These are phyloP conservation scores for Colossoma macropomum DNA, from an alignment of 2,113 vertebrate genomes.

Conservation along the genomic window DNA sequence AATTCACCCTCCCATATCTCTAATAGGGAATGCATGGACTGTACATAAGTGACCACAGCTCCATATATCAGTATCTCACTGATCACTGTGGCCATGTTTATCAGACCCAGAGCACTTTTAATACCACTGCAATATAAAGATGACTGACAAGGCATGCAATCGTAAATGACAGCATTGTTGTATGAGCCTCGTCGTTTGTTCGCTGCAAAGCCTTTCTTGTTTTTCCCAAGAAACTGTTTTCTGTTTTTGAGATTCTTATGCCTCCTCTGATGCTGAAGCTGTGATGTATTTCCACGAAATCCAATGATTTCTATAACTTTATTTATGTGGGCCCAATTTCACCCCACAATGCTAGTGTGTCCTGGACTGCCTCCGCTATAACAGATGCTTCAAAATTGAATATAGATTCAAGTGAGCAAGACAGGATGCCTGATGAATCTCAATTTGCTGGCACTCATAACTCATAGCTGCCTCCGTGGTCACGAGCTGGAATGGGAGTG, in stretches of 20 bases:
- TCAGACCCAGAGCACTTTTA: background rate
- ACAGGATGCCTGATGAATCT: constrained; percentile 79
- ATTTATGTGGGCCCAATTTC: constrained; percentile 44
- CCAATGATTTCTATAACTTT: constrained; percentile 30
- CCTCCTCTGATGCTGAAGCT: constrained; percentile 10
- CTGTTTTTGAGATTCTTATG: background rate
- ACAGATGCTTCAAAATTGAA: constrained; percentile 78
- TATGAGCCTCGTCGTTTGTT: background rate
- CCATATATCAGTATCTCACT: background rate
- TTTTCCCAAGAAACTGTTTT: background rate
- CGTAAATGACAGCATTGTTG: background rate
- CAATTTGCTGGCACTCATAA: constrained; percentile 76
- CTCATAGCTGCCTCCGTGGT: constrained; percentile 67
- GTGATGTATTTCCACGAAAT: constrained; percentile 22
- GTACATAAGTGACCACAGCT: no score
- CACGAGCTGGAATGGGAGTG: constrained; percentile 56
- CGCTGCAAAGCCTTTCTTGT: background rate
- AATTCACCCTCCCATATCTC: no score
- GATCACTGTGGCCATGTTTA: background rate
- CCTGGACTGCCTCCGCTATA: constrained; percentile 66
- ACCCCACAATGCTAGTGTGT: constrained; percentile 23
- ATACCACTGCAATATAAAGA: background rate
- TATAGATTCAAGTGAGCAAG: constrained; percentile 78
- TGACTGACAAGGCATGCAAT: background rate
- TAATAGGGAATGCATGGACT: no score